These are phyloP conservation scores for Perca flavescens DNA, from an alignment of 2,113 vertebrate species.

Conservation along the genomic window DNA sequence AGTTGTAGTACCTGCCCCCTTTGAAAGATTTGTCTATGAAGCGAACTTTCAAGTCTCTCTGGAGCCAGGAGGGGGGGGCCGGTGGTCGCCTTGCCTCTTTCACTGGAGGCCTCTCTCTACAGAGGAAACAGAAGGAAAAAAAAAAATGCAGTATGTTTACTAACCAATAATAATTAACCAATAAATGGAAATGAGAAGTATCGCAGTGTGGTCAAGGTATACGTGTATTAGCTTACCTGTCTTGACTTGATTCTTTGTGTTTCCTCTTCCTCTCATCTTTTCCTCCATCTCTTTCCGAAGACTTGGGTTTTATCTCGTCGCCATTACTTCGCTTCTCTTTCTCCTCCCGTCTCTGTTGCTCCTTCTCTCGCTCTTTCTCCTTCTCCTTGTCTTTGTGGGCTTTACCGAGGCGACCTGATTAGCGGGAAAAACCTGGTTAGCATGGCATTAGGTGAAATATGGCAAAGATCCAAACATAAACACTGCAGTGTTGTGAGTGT, in stretches of 20 bases:
- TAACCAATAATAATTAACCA: not conserved
- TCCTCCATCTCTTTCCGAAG: slow-evolving; percentile 67
- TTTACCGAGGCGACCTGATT: slow-evolving; percentile 84
- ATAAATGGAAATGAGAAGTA: not conserved
- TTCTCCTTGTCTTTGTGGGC: slow-evolving; percentile 81
- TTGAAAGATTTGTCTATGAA: slow-evolving; percentile 90
- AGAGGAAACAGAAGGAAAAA: not conserved
- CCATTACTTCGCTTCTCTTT: slow-evolving; percentile 55
- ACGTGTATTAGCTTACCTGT: slow-evolving; percentile 70
- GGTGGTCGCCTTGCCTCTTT: slow-evolving; percentile 76
- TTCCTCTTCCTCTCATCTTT: slow-evolving; percentile 83
- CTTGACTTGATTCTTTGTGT: slow-evolving; percentile 72
- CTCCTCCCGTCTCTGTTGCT: slow-evolving; percentile 60
- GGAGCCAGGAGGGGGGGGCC: slow-evolving; percentile 86
- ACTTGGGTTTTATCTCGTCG: slow-evolving; percentile 62
- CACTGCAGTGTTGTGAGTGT: not conserved
- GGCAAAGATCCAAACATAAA: not conserved
- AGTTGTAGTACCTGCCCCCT: slow-evolving; percentile 92
- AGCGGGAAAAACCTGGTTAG: not conserved
- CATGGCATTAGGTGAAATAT: not conserved
- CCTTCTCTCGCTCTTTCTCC: slow-evolving; percentile 57
- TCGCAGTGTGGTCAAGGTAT: not conserved
- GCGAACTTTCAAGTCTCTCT: slow-evolving; percentile 89
- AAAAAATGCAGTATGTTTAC: not conserved
- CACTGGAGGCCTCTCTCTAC: slow-evolving; percentile 78